Base-by-base conservation (phyloP, 2,797 vertebrate genomes). In the Serranus cabrilla region DNA sequence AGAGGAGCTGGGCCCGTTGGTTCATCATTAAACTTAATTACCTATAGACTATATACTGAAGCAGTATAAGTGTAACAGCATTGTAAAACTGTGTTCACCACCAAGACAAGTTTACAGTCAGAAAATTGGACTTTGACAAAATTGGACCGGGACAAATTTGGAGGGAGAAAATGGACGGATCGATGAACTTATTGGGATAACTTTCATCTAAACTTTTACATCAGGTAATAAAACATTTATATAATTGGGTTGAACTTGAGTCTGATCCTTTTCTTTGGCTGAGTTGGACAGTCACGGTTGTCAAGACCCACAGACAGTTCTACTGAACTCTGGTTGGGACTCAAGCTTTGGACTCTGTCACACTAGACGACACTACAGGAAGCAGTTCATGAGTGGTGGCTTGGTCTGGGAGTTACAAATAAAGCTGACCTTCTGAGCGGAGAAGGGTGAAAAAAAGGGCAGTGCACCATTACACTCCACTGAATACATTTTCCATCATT, bases 391-490 rank as follows among this genome's bases (percentile, higher is more conserved):
- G 18, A 52, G 47, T 23, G 20, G 14, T 50, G 17, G 47, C 46
- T 6, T 31, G 31, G 27, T 56, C 45, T 25, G 14, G 37, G 49
- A 51, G 50, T 25, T 34, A 10, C 12, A 0, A n/a, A 43, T 37
- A 0, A 27, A 58, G 0, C 66, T 45, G 43, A 27, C n/a, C 12
- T 60, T 23, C 37, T 55, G n/a, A 40, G 31, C 34, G 18, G 3
- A 52, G 20, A 51, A 57, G 25, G 66, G 50, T 71, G 57, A 62
- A 50, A 46, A 47, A 54, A 25, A n/a, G 21, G 50, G 13, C 31
- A 39, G n/a, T 7, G 0, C 7, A n/a, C 27, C 34, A 42, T 43
- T 55, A 49, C 25, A 27, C 50, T 76, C 10, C 31, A 59, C 60
- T 49, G 4, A 7, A 23, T n/a, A 49, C 31, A 43, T 20, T 47